phyloP scores from a whole-genome alignment of 1,140 invertebrate species.

The Trichonephila clavata region DNA sequence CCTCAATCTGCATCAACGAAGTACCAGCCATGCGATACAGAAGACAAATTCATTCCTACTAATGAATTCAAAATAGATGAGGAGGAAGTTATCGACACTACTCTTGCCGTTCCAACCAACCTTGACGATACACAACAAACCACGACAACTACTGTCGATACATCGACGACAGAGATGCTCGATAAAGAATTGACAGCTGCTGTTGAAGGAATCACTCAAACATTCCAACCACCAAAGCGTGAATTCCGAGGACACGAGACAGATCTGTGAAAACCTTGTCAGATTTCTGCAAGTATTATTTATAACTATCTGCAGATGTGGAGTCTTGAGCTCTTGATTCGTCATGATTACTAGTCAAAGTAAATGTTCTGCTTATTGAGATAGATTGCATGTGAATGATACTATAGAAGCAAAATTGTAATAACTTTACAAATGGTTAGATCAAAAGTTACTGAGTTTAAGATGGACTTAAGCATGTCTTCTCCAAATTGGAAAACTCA shows the following conservation, averaged over 20 bases:
- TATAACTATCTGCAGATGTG: no score
- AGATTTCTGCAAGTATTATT: not conserved
- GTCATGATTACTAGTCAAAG: no score
- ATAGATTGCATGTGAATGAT: no score
- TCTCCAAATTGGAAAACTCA: no score
- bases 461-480: no score
- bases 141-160: not conserved
- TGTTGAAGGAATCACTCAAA: conserved; percentile 5
- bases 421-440: no score
- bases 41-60: not conserved
- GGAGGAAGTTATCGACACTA: conserved; percentile 57
- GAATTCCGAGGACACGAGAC: conserved; percentile 26
- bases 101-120: not conserved
- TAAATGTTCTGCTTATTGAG: no score
- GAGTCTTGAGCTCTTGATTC: no score
- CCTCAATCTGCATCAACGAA: not conserved
- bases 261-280: not conserved
- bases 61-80: not conserved
- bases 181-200: conserved; percentile 49
- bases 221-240: not conserved
- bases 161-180: not conserved
- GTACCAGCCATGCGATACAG: conserved; percentile 38
- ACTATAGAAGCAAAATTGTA: no score
- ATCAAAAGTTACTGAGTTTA: no score
- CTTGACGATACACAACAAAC: conserved; percentile 8